These are phyloP conservation scores for Leucophenga maculata DNA, from an alignment of 2,888 invertebrate genomes.

Conservation along the genomic window DNA sequence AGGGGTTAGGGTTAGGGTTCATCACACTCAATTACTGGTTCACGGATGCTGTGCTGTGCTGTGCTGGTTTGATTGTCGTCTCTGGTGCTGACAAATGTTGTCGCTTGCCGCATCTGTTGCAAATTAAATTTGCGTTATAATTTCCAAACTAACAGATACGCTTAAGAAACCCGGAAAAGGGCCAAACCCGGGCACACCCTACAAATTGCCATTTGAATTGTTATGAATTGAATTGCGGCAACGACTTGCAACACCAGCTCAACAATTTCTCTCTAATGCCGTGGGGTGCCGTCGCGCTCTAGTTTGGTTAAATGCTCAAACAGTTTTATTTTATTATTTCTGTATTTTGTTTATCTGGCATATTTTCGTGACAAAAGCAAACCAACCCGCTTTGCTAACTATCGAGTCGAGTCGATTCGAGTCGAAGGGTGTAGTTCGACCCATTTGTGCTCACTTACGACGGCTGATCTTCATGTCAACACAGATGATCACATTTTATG, in stretches of 20 bases:
- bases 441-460: slow-evolving; percentile 31
- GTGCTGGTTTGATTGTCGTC: slow-evolving; percentile 40
- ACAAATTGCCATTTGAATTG: slow-evolving; percentile 64
- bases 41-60: slow-evolving; percentile 36
- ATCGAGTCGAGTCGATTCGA: slow-evolving; percentile 58
- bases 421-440: slow-evolving; percentile 40
- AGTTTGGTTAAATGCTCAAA: slow-evolving; percentile 24
- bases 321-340: neutral
- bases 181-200: slow-evolving; percentile 53
- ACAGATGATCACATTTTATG: slow-evolving; percentile 72
- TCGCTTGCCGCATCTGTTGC: slow-evolving; percentile 68
- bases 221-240: slow-evolving; percentile 28
- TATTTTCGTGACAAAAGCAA: slow-evolving; percentile 14
- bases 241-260: slow-evolving; percentile 39
- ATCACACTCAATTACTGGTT: slow-evolving; percentile 26
- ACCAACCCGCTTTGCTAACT: slow-evolving; percentile 32
- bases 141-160: slow-evolving; percentile 52
- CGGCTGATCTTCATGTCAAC: slow-evolving; percentile 71
- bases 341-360: neutral
- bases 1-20: slow-evolving; percentile 43
- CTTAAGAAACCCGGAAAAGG: slow-evolving; percentile 29
- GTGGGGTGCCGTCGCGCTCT: slow-evolving; percentile 12
- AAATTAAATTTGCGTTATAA: slow-evolving; percentile 69
- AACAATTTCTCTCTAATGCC: slow-evolving; percentile 22
- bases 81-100: slow-evolving; percentile 50